These are phyloP conservation scores for Alcedo quadribrachys DNA, from an alignment of 2,797 vertebrate genomes.

Conservation along the genomic window DNA sequence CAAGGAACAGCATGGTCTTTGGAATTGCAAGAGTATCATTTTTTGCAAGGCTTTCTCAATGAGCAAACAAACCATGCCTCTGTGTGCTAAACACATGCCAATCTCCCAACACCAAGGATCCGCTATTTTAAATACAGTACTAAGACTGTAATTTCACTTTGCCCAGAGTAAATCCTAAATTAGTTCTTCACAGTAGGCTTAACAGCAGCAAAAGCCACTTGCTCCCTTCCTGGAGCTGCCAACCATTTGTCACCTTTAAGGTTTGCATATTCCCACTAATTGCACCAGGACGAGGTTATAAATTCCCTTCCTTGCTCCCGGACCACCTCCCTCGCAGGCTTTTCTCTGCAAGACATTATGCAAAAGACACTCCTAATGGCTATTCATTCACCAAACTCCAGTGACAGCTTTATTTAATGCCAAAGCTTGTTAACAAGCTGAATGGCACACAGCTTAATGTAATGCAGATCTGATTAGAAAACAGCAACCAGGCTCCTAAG, in stretches of 20 bases:
- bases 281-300: conserved; percentile 60
- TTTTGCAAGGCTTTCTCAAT: background rate
- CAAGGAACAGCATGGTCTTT: background rate
- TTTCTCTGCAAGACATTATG: conserved; percentile 67
- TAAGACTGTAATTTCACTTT: conserved; percentile 16
- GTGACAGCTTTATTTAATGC: conserved; percentile 83
- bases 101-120: background rate
- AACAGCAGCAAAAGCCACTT: conserved; percentile 19
- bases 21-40: background rate
- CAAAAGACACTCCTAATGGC: conserved; percentile 72
- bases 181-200: conserved; percentile 38
- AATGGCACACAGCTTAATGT: conserved; percentile 79
- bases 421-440: conserved; percentile 84
- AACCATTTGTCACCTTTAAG: conserved; percentile 67
- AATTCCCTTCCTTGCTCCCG: conserved; percentile 71
- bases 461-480: conserved; percentile 87
- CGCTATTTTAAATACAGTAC: background rate
- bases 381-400: conserved; percentile 77
- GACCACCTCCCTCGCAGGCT: conserved; percentile 69
- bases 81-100: conserved; percentile 22
- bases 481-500: conserved; percentile 75
- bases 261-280: conserved; percentile 72
- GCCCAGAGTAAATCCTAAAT: conserved; percentile 24
- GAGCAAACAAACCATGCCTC: background rate
- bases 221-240: conserved; percentile 8